These are phyloP conservation scores for Lophura nycthemera DNA, from an alignment of 2,113 vertebrate species.

Conservation along the genomic window DNA sequence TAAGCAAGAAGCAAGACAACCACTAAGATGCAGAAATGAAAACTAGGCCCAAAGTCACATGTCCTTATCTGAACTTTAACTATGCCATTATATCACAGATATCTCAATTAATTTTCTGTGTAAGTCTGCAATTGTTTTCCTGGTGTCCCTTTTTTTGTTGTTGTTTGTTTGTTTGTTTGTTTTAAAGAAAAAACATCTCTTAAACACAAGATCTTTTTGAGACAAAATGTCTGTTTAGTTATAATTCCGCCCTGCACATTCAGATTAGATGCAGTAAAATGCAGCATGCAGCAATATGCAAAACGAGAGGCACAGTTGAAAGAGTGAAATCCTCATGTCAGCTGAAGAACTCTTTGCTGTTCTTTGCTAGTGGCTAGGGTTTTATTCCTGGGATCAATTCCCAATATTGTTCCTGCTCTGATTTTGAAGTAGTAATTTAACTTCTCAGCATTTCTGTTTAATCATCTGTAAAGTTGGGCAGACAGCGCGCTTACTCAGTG, in stretches of 20 bases:
- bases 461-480: neutral
- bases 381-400: neutral
- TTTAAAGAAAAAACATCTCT: neutral
- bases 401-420: neutral
- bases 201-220: neutral
- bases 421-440: neutral
- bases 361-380: neutral
- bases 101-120: neutral
- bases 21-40: neutral
- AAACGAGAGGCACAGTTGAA: neutral
- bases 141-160: neutral
- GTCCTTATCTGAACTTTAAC: neutral
- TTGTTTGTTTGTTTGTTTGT: neutral
- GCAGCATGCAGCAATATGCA: neutral
- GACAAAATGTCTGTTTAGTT: neutral
- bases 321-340: neutral
- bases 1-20: constrained; percentile 17
- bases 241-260: neutral
- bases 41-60: neutral
- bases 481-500: neutral
- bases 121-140: neutral
- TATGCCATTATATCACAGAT: neutral
- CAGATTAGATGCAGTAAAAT: neutral
- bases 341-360: neutral
- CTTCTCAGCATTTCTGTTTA: constrained; percentile 2